A percentile compares a stretch with the other conserved stretches of the same genome.
These are phyloP conservation scores for Acanthosepion esculentum DNA, from an alignment of 2,888 invertebrate genomes.

Conservation along the genomic window DNA sequence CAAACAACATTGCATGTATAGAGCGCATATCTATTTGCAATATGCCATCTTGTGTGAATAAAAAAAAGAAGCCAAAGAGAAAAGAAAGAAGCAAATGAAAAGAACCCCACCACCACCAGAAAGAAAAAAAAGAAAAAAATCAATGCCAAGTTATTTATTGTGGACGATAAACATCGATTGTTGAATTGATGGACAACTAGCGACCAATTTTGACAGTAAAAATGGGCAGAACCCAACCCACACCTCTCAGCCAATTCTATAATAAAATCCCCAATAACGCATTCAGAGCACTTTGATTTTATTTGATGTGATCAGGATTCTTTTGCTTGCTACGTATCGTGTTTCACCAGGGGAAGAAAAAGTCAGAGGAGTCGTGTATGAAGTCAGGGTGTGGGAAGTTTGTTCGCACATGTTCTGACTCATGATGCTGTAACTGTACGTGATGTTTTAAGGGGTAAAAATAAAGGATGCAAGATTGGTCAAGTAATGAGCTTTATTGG, in stretches of 20 bases:
- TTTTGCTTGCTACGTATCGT: not conserved
- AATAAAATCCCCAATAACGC: constrained; percentile 7
- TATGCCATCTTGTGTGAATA: not conserved
- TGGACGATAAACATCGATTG: not conserved
- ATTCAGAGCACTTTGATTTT: not conserved
- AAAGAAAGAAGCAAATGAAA: not conserved
- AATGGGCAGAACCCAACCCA: not conserved
- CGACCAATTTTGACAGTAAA: constrained; percentile 2
- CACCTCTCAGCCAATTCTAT: not conserved
- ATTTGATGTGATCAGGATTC: constrained; percentile 33
- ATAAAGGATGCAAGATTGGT: not conserved
- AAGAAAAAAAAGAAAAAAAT: not conserved
- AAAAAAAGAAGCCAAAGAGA: not conserved
- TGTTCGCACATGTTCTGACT: constrained; percentile 4
- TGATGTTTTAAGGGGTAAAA: not conserved
- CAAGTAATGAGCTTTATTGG: constrained; percentile 33
- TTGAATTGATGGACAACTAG: not conserved
- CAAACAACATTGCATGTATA: not conserved
- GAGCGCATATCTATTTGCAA: not conserved
- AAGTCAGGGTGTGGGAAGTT: not conserved
- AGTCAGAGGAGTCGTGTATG: not conserved
- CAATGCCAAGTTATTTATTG: not conserved
- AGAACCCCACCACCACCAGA: not conserved
- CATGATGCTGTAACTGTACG: constrained; percentile 17
- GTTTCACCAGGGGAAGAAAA: not conserved